A percentile compares a stretch with the other conserved stretches of the same genome.
Evolutionary conservation across 1,140 invertebrate species (phyloP).

Genomic region (Hycleus phaleratus): DNA sequence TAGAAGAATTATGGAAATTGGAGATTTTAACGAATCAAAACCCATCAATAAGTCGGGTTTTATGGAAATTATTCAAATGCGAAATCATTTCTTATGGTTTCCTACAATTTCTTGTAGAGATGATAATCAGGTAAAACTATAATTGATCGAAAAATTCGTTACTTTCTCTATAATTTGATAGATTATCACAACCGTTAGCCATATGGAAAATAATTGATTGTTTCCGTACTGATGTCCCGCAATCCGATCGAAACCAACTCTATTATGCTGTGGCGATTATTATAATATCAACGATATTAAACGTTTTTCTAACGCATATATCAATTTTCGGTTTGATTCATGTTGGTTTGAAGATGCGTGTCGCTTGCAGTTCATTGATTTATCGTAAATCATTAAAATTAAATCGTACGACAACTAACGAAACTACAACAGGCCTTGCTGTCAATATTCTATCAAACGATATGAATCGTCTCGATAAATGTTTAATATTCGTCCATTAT

Average conservation of each 20-base stretch:
- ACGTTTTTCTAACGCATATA: constrained; percentile 62
- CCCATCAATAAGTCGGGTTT: background rate
- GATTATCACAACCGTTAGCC: constrained; percentile 14
- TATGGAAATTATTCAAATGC: background rate
- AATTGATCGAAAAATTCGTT: no score
- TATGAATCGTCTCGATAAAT: constrained; percentile 61
- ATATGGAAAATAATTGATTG: constrained; percentile 19
- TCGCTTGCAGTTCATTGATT: constrained; percentile 46
- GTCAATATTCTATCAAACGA: constrained; percentile 88
- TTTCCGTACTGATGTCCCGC: constrained; percentile 16
- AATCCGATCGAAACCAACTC: constrained; percentile 40
- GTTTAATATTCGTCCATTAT: constrained; percentile 60
- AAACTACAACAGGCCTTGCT: constrained; percentile 77
- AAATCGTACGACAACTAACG: constrained; percentile 46
- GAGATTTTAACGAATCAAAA: background rate
- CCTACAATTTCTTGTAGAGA: background rate
- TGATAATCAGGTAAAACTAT: background rate
- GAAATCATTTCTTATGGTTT: constrained; percentile 1
- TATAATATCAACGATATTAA: constrained; percentile 58
- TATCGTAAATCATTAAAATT: constrained; percentile 41
- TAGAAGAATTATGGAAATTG: background rate
- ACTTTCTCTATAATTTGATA: constrained; percentile 5
- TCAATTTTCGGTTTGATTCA: constrained; percentile 56
- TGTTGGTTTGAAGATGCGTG: constrained; percentile 48
- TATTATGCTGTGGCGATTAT: constrained; percentile 59